These are phyloP conservation scores for Enteromius fasciolatus DNA, from an alignment of 2,797 vertebrate species.

Conservation along the genomic window DNA sequence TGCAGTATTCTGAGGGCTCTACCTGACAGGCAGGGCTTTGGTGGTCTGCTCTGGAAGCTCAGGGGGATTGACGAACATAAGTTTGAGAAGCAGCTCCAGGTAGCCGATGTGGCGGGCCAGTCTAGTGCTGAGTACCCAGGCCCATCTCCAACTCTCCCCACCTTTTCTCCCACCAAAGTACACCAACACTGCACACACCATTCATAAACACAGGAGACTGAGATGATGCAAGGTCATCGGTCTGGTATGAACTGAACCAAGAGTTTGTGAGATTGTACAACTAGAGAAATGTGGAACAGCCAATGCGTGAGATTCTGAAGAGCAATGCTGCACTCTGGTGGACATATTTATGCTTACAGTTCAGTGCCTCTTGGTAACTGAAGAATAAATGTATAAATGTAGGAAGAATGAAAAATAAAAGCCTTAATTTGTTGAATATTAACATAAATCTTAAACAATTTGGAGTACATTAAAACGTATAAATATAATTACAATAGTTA, in stretches of 20 bases:
- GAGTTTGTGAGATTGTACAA: not conserved
- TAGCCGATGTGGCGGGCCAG: conserved; percentile 95
- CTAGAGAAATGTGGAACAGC: not conserved
- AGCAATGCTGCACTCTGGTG: conserved; percentile 67
- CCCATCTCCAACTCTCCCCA: conserved; percentile 97
- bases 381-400: not conserved
- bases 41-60: conserved; percentile 98
- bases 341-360: conserved; percentile 3
- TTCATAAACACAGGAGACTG: not conserved
- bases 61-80: conserved; percentile 98
- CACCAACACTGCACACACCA: conserved; percentile 82
- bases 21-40: conserved; percentile 96
- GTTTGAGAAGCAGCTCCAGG: conserved; percentile 91
- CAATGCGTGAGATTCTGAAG: not conserved
- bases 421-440: not conserved
- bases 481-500: not conserved
- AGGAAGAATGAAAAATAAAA: not conserved
- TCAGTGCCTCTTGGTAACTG: not conserved
- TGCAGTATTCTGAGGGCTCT: conserved; percentile 30
- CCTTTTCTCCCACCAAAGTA: conserved; percentile 95
- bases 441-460: not conserved
- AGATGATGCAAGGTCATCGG: not conserved
- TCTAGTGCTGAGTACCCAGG: conserved; percentile 91
- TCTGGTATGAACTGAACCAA: not conserved
- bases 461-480: not conserved